Conservation (phyloP, 1,140 invertebrate genomes). For the Rhopalosiphum padi region DNA sequence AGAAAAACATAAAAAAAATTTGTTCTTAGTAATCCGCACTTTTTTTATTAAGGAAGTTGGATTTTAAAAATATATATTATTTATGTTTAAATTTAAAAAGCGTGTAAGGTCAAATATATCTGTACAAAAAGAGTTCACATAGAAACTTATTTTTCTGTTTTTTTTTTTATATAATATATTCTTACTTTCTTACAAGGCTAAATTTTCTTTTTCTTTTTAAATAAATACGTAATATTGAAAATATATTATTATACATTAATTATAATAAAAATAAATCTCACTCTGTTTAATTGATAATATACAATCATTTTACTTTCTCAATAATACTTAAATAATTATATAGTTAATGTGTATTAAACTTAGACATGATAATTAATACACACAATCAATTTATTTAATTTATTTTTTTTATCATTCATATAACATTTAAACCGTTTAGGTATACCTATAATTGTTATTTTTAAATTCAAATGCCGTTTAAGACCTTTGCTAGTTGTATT, state of each 20-base stretch:
- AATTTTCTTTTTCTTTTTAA: neutral
- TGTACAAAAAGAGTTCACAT: constrained; percentile 2
- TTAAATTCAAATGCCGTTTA: neutral
- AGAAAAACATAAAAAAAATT: neutral
- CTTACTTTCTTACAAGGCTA: constrained; percentile 29
- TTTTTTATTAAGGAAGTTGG: constrained; percentile 11
- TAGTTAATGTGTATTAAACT: neutral
- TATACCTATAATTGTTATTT: neutral
- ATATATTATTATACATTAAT: neutral
- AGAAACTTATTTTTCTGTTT: neutral
- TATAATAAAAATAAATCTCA: neutral
- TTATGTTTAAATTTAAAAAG: neutral
- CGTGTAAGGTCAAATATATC: constrained; percentile 39
- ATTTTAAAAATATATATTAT: neutral
- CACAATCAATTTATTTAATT: neutral
- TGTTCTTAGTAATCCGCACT: neutral
- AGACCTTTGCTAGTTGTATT: constrained; percentile 9
- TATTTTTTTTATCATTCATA: neutral
- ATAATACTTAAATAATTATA: neutral
- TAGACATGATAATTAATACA: neutral
- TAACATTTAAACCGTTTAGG: neutral
- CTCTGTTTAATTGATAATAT: neutral
- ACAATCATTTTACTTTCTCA: neutral
- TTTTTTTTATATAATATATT: neutral
- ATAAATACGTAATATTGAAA: neutral